Conservation (phyloP, 2,888 invertebrate genomes). For the Sepiola atlantica region DNA sequence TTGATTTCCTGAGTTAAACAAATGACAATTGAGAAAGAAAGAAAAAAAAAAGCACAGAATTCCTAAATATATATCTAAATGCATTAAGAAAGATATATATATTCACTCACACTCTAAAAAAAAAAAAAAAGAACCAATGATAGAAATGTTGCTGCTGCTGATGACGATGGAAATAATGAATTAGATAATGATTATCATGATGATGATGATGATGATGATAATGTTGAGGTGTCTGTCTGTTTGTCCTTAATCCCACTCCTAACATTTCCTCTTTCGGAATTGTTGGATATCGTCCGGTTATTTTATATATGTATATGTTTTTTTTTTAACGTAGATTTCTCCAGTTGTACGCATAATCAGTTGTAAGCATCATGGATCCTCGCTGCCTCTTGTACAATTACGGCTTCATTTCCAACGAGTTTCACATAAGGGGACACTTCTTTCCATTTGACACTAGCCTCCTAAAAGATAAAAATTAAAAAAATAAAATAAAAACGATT, state of each 20-base stretch:
- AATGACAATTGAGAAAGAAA: neutral
- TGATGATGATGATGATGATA: neutral
- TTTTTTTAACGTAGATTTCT: neutral
- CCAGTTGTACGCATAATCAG: constrained; percentile 48
- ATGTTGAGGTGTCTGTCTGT: neutral
- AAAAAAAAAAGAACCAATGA: neutral
- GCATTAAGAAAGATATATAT: neutral
- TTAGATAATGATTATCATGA: neutral
- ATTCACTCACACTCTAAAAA: neutral
- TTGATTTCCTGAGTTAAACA: neutral
- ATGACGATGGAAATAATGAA: neutral
- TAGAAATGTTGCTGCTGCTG: neutral
- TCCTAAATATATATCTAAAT: neutral
- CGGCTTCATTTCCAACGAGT: constrained; percentile 65
- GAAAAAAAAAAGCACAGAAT: neutral
- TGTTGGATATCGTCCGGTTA: neutral
- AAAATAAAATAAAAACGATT: neutral
- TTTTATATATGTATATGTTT: neutral
- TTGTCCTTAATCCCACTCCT: neutral
- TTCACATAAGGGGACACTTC: constrained; percentile 67
- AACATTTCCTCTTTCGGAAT: neutral
- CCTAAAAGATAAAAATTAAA: constrained; percentile 54
- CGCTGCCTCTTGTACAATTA: constrained; percentile 66
- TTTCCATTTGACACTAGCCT: constrained; percentile 64
- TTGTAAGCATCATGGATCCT: constrained; percentile 65